phyloP scores from a whole-genome alignment of 2,797 vertebrate species.

The Gymnopithys bicolor region DNA sequence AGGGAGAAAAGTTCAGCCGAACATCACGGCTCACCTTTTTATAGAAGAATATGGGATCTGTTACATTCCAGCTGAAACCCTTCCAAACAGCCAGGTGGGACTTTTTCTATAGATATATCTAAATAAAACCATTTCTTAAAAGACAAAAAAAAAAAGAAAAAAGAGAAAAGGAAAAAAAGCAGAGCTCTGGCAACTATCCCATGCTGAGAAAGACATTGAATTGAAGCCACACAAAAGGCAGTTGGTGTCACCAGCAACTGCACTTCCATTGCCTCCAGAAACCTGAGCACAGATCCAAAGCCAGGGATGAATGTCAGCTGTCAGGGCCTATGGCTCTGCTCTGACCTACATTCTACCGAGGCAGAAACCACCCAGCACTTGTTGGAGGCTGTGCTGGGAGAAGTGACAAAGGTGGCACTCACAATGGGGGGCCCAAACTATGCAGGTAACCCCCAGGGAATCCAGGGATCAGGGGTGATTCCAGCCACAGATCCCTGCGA shows the following conservation, averaged over 20 bases:
- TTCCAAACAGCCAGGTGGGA: constrained; percentile 48
- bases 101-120: neutral
- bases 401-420: neutral
- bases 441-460: neutral
- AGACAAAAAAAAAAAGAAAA: neutral
- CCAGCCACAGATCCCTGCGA: neutral
- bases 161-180: neutral
- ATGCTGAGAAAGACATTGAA: neutral
- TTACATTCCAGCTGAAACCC: constrained; percentile 4
- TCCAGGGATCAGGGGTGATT: neutral
- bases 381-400: neutral
- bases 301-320: constrained; percentile 40
- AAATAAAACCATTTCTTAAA: constrained; percentile 9
- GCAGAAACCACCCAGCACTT: neutral
- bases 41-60: neutral
- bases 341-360: constrained; percentile 28
- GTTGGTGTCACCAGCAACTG: neutral
- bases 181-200: constrained; percentile 1
- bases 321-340: constrained; percentile 21
- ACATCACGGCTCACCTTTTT: constrained; percentile 2
- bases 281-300: neutral
- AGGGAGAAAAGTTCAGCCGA: constrained; percentile 30
- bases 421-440: rapidly evolving
- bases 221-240: constrained; percentile 28
- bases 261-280: constrained; percentile 12